These are phyloP conservation scores for Auanema sp. DNA, from an alignment of 2,888 invertebrate species.

Conservation along the genomic window DNA sequence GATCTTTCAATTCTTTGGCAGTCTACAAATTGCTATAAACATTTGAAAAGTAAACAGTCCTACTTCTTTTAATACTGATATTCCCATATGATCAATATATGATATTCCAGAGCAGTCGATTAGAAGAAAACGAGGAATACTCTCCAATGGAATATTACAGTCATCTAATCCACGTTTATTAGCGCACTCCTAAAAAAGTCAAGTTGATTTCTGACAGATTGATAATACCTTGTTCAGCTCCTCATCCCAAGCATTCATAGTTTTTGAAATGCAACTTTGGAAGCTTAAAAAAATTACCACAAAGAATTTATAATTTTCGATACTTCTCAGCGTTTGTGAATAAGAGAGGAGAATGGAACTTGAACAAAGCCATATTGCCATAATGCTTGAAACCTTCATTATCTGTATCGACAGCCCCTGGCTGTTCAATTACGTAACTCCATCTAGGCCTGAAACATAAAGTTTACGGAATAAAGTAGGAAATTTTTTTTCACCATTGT, in stretches of 20 bases:
- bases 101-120: constrained; percentile 14
- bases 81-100: constrained; percentile 13
- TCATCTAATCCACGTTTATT: no score
- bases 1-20: neutral
- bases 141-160: no score
- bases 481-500: constrained; percentile 55
- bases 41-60: neutral
- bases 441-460: neutral
- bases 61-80: constrained; percentile 9
- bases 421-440: neutral
- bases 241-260: no score
- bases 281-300: no score
- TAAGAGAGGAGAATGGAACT: constrained; percentile 17
- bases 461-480: neutral
- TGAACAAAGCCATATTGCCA: constrained; percentile 13
- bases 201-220: no score
- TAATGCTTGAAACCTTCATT: constrained; percentile 6
- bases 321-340: constrained; percentile 19
- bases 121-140: constrained; percentile 7
- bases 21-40: neutral
- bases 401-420: neutral
- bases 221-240: no score
- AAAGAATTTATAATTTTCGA: neutral
- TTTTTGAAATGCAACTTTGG: no score
- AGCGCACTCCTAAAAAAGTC: no score